Base-by-base conservation (phyloP, 2,113 vertebrate species). In the Spea multiplicata region DNA sequence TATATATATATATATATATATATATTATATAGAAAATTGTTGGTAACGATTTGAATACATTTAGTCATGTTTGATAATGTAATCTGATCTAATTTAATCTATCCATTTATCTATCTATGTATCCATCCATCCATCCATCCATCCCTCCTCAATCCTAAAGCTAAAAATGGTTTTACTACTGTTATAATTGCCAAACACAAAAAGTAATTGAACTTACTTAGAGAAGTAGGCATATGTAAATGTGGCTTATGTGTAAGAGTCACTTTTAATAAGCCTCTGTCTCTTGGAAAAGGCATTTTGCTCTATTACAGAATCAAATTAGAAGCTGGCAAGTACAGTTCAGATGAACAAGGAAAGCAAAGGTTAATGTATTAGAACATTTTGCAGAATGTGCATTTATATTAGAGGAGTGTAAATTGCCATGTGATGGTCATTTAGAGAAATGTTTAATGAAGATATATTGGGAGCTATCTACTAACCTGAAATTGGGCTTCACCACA, bases 281-380 rank as follows among this genome's bases (percentile, higher is more conserved):
- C 55, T 59, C 12, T 9, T 8, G 4, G 14, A 59, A 59, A 13
- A 7, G 50, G 55, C 10, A 12, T 59, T 13, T 4, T 8, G 55
- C 12, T 2, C 55, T 59, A 59, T 59, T 59, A 59, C 4, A 59
- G 12, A 59, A 59, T 59, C 10, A 59, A 59, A 59, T 59, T 59
- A 59, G 55, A 59, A 59, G 14, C 6, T 13, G 6, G 55, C 7
- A 59, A 59, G 4, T 59, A 13, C 8, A 13, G 10, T 12, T 59
- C 55, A 59, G 14, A 4, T 13, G 14, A 59, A 52, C 9, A 52
- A 52, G 9, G 14, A 12, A 59, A 59, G 55, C 12, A 59, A 59
- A 59, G 55, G 55, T 59, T 59, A 59, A 59, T 59, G 55, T 59
- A 59, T 59, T 59, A 59, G 55, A 59, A 59, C 55, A 59, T 59